Conservation (phyloP, 2,888 invertebrate genomes). For the Drosophila picticornis region DNA sequence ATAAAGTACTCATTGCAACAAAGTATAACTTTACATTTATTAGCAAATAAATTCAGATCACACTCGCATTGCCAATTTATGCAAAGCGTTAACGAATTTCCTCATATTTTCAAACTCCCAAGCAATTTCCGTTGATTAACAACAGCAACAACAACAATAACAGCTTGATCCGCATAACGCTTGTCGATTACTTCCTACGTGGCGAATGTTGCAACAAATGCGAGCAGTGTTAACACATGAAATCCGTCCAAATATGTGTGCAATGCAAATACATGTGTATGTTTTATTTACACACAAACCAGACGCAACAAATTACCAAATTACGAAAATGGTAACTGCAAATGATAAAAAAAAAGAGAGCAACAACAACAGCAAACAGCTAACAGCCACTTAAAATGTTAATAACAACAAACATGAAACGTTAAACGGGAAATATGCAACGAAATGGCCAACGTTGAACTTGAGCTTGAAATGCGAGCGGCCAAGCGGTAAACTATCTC, state of each 20-base stretch:
- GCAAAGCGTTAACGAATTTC: conserved; percentile 68
- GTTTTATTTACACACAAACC: conserved; percentile 15
- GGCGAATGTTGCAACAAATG: conserved; percentile 73
- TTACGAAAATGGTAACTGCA: conserved; percentile 58
- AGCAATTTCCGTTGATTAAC: conserved; percentile 68
- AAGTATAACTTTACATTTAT: conserved; percentile 15
- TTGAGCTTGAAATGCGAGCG: conserved; percentile 75
- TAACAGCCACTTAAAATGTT: conserved; percentile 67
- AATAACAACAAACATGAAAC: conserved; percentile 70
- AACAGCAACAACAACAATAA: conserved; percentile 32
- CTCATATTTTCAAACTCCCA: conserved; percentile 58
- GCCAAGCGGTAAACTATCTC: conserved; percentile 21
- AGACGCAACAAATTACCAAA: conserved; percentile 63
- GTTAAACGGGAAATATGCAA: conserved; percentile 72
- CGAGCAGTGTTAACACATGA: conserved; percentile 64
- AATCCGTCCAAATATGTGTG: conserved; percentile 21
- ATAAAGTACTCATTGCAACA: neutral
- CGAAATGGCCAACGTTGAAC: conserved; percentile 64
- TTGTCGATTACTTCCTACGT: conserved; percentile 70
- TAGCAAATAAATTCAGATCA: conserved; percentile 39
- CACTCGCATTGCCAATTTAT: conserved; percentile 48
- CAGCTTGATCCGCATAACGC: conserved; percentile 45
- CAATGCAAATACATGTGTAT: conserved; percentile 16
- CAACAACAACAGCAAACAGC: conserved; percentile 31
- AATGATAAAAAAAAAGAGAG: conserved; percentile 28